Base-by-base conservation (phyloP, 2,113 vertebrate genomes). In the Theropithecus gelada region DNA sequence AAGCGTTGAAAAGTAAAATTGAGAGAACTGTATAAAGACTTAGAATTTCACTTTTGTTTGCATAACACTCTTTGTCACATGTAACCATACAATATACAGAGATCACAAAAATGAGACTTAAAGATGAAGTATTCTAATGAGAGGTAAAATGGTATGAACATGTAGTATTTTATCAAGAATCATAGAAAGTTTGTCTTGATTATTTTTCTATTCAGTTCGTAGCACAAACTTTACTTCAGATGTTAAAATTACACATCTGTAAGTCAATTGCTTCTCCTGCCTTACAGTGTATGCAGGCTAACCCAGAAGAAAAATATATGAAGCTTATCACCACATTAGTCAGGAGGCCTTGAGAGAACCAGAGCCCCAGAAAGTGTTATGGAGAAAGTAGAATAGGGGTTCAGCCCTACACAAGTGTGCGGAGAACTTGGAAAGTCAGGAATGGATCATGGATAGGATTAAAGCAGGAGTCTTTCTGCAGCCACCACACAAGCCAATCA, bases 391-490 rank as follows among this genome's bases (percentile, higher is more conserved):
- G 25, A 14, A 13, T 1, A 45, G 4, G 22, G 9, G 20, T 45
- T 27, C n/a, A 2, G 50, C 5, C 14, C 48, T 52, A 20, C 2
- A 30, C 8, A 3, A 1, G 1, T 30, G 7, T 27, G 23, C 9
- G 10, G 25, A 57, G 14, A 81, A 8, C 25, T 55, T 38, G 17
- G 2, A 7, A 2, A 84, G 8, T 23, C 23, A 6, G 17, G 30
- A n/a, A 59, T 52, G 43, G 66, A n/a, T 12, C 0, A 0, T 17
- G n/a, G 27, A 13, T 48, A 59, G 82, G 22, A 43, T 25, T 64
- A 68, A 12, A 88, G 1, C 4, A 40, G 13, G 1, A 50, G 18
- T 55, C 83, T 6, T 22, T 61, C 48, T n/a, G 30, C 13, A 48
- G 20, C 5, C 16, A 38, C 52, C 30, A 79, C 12, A 48, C 3